Conservation (phyloP, 2,113 vertebrate species). For the Edolisoma coerulescens region DNA sequence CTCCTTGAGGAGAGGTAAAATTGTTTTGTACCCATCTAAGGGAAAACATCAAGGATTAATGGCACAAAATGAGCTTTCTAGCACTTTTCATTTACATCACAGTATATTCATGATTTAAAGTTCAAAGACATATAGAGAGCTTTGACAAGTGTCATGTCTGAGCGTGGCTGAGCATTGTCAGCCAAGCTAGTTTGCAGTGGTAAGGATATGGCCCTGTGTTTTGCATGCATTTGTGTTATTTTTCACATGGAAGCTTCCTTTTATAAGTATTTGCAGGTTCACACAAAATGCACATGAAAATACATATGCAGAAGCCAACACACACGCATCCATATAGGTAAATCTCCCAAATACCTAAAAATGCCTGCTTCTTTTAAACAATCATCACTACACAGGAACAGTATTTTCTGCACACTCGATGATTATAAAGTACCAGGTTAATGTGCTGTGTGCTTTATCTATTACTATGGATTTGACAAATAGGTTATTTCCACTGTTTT, state of each 20-base stretch:
- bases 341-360: not conserved
- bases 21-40: not conserved
- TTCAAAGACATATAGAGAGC: not conserved
- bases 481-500: not conserved
- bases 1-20: not conserved
- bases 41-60: not conserved
- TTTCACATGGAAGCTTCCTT: not conserved
- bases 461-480: not conserved
- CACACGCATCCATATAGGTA: not conserved
- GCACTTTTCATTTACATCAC: not conserved
- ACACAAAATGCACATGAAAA: not conserved
- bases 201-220: not conserved
- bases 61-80: not conserved
- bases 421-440: not conserved
- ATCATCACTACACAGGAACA: not conserved
- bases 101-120: not conserved
- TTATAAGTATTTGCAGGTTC: not conserved
- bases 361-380: not conserved
- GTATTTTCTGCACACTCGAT: not conserved
- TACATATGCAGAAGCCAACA: not conserved
- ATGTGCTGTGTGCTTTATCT: not conserved
- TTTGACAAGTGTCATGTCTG: conserved; percentile 29
- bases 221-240: not conserved
- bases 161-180: not conserved
- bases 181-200: not conserved